Conservation (phyloP, 2,888 invertebrate species). For the Drosophila conformis region DNA sequence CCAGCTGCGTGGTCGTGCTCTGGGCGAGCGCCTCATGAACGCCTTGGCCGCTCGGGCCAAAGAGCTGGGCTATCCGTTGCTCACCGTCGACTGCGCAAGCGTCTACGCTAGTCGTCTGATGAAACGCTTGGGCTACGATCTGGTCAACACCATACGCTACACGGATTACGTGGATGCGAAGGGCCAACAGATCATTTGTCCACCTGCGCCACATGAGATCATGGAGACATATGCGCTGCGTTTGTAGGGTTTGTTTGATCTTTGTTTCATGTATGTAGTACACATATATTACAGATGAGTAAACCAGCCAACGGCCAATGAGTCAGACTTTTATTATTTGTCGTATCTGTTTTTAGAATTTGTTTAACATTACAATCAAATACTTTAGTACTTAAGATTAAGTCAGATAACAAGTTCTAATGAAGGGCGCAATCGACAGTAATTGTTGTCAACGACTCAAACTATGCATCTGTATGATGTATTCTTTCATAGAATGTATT, state of each 20-base stretch:
- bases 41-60: conserved; percentile 62
- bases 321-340: neutral
- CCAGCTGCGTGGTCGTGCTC: conserved; percentile 68
- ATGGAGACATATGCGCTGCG: conserved; percentile 75
- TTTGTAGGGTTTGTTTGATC: neutral
- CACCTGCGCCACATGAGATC: conserved; percentile 73
- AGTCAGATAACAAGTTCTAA: neutral
- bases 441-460: neutral
- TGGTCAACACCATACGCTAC: conserved; percentile 70
- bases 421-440: neutral
- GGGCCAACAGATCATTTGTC: conserved; percentile 74
- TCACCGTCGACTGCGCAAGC: conserved; percentile 81
- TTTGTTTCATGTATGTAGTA: neutral
- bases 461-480: neutral
- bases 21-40: conserved; percentile 73
- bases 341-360: neutral
- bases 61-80: conserved; percentile 66
- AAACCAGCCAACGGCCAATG: neutral
- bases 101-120: conserved; percentile 77
- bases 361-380: neutral
- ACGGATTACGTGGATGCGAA: conserved; percentile 67
- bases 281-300: neutral
- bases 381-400: neutral
- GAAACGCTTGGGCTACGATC: conserved; percentile 72
- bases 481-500: neutral